Conservation (phyloP, 2,797 vertebrate species). For the Clarias platycephalus region DNA sequence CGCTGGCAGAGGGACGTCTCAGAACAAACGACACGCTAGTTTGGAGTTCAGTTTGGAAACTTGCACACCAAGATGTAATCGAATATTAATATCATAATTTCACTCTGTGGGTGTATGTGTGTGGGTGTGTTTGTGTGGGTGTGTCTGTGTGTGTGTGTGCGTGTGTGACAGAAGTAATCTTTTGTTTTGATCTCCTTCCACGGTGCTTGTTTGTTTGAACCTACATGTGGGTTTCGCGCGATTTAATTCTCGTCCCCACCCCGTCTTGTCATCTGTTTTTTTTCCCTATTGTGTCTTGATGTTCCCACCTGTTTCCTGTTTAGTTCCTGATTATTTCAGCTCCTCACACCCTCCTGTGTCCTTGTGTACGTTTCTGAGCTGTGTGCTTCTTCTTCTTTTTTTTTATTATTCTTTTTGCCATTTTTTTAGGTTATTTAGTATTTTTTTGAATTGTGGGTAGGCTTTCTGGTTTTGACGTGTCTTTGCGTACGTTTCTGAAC, state of each 20-base stretch:
- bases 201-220: not conserved
- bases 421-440: too few relatives aligned
- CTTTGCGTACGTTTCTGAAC: not conserved
- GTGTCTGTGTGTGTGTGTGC: too few relatives aligned
- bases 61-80: not conserved
- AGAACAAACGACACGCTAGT: not conserved
- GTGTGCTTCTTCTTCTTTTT: not conserved
- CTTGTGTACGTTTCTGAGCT: not conserved
- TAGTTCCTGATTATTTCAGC: not conserved
- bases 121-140: not conserved
- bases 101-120: not conserved
- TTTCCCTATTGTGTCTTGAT: slow-evolving; percentile 7
- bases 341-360: not conserved
- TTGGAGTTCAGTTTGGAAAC: not conserved
- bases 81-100: not conserved
- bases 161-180: not conserved
- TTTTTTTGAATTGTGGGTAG: not conserved
- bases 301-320: slow-evolving; percentile 18
- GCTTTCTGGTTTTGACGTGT: not conserved
- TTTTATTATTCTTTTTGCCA: not conserved
- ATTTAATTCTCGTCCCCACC: not conserved
- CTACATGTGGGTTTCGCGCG: not conserved
- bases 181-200: not conserved
- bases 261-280: slow-evolving; percentile 2
- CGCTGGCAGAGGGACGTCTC: not conserved